Percentiles rank a stretch among this genome's conserved stretches.
Evolutionary conservation across 2,888 invertebrate genomes (phyloP).

Genomic region (Drosophila demipolita): DNA sequence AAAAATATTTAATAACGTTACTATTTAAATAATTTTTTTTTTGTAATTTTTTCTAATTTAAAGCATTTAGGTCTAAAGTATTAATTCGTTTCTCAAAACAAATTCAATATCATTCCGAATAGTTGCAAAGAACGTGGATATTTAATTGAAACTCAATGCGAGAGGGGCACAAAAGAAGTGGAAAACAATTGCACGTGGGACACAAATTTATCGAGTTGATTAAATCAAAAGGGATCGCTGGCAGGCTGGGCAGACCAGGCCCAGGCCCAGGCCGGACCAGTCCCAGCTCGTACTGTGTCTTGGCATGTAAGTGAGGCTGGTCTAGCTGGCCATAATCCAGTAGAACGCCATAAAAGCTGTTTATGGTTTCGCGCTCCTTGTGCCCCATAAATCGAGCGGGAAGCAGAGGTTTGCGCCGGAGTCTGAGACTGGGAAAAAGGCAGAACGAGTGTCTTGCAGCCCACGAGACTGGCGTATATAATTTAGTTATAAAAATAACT

Average conservation of each 20-base stretch:
- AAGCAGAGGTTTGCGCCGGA: slow-evolving; percentile 51
- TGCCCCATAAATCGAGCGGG: slow-evolving; percentile 79
- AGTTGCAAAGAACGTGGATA: slow-evolving; percentile 23
- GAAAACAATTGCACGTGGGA: slow-evolving; percentile 69
- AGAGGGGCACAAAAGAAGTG: slow-evolving; percentile 12
- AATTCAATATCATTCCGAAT: slow-evolving; percentile 12
- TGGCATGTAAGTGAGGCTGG: slow-evolving; percentile 25
- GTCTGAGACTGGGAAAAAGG: slow-evolving; percentile 7
- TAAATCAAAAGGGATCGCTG: slow-evolving; percentile 62
- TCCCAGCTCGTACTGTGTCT: not conserved
- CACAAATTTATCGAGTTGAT: slow-evolving; percentile 71
- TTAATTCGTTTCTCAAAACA: not conserved
- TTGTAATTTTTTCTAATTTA: not conserved
- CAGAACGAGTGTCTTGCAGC: slow-evolving; percentile 21
- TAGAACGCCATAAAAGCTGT: slow-evolving; percentile 84
- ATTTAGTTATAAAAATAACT: slow-evolving; percentile 84
- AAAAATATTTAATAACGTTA: not conserved
- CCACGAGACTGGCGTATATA: slow-evolving; percentile 73
- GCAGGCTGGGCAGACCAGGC: slow-evolving; percentile 5
- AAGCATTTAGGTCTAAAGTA: not conserved
- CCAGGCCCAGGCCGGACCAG: not conserved
- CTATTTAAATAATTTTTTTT: not conserved
- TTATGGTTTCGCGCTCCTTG: slow-evolving; percentile 84
- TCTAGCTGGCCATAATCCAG: slow-evolving; percentile 76
- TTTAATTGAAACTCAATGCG: slow-evolving; percentile 58